Conservation (phyloP, 2,797 vertebrate species). For the Pseudocheirus occidentalis region DNA sequence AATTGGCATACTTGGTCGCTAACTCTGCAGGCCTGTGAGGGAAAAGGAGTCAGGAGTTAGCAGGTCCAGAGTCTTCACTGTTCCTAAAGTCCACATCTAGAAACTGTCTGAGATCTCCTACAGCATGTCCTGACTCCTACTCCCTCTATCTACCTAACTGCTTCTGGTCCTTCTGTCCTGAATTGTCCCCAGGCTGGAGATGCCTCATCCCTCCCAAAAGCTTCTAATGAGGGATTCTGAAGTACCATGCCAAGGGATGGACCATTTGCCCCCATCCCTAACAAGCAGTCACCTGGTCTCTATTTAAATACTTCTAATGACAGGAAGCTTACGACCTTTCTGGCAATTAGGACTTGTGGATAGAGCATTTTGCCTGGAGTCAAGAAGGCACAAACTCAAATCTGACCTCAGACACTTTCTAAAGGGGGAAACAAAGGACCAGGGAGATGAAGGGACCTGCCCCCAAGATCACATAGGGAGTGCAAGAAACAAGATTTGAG, state of each 20-base stretch:
- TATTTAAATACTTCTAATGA: not conserved
- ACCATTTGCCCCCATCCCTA: not conserved
- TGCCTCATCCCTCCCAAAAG: not conserved
- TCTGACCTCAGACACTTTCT: not conserved
- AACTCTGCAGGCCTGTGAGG: constrained; percentile 89
- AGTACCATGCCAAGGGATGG: not conserved
- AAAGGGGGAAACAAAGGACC: not conserved
- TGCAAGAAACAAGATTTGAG: not conserved
- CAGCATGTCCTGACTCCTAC: not conserved
- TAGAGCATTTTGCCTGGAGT: not conserved
- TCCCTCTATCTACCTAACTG: not conserved
- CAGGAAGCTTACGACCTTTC: not conserved
- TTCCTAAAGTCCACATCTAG: not conserved
- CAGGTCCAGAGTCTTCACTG: not conserved
- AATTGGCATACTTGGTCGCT: constrained; percentile 92
- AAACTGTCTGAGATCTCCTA: not conserved
- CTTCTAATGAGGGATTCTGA: not conserved
- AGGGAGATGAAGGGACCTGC: not conserved
- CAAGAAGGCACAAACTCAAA: not conserved
- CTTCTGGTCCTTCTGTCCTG: not conserved
- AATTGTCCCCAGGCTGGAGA: not conserved
- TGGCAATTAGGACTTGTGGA: no score
- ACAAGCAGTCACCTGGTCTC: not conserved
- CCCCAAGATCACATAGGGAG: not conserved
- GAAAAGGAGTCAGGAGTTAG: constrained; percentile 69